These are phyloP conservation scores for Coregonus suidteri DNA, from an alignment of 2,797 vertebrate species.

Conservation along the genomic window DNA sequence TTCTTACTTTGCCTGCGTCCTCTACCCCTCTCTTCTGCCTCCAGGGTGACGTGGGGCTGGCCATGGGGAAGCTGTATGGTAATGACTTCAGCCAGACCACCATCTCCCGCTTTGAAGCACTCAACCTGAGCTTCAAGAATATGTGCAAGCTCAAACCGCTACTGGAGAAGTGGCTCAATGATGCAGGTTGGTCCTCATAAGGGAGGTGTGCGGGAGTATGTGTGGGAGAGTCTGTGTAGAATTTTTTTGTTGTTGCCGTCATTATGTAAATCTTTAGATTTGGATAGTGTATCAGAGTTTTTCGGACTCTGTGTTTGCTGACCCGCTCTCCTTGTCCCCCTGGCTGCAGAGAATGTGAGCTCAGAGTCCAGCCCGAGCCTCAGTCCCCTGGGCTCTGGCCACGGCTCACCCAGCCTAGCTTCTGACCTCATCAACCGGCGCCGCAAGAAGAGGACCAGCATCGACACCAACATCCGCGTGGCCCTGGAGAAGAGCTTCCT, in stretches of 20 bases:
- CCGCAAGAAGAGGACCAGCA: conserved; percentile 91
- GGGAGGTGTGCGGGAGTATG: background rate
- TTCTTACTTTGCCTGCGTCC: background rate
- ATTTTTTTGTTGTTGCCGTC: background rate
- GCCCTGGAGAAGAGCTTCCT: conserved; percentile 91
- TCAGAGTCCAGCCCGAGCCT: conserved; percentile 83
- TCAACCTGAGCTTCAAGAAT: conserved; percentile 94
- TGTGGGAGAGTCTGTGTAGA: background rate
- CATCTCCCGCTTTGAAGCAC: conserved; percentile 90
- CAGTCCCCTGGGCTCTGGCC: conserved; percentile 79
- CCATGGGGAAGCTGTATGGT: conserved; percentile 90
- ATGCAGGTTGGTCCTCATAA: conserved; percentile 76
- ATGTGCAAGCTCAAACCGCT: conserved; percentile 92
- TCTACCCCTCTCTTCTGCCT: background rate
- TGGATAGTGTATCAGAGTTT: background rate
- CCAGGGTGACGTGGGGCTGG: conserved; percentile 88
- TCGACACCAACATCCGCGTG: conserved; percentile 89
- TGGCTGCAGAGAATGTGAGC: conserved; percentile 80
- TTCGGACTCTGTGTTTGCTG: background rate
- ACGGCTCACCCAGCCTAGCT: conserved; percentile 67
- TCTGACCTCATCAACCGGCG: conserved; percentile 85
- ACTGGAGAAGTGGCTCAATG: conserved; percentile 90
- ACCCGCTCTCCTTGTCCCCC: background rate
- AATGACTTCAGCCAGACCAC: conserved; percentile 93
- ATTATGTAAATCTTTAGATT: background rate